These are phyloP conservation scores for Brachionus rubens DNA, from an alignment of 1,140 invertebrate species.

Conservation along the genomic window DNA sequence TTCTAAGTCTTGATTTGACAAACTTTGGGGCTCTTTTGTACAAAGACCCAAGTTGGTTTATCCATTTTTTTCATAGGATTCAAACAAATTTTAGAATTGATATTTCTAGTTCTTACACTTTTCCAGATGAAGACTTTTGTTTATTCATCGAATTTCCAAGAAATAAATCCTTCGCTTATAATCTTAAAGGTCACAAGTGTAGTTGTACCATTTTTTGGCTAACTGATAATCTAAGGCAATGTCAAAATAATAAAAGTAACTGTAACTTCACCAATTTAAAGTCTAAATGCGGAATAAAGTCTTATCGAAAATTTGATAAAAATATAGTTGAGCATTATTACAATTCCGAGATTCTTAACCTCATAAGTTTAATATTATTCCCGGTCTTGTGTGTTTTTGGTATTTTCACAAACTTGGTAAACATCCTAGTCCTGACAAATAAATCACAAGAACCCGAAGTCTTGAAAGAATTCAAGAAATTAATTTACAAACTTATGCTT, in stretches of 20 bases:
- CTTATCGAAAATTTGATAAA: neutral
- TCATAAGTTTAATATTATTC: neutral
- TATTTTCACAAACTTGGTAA: neutral
- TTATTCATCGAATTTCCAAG: neutral
- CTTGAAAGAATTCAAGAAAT: neutral
- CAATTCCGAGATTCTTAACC: neutral
- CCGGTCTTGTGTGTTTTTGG: neutral
- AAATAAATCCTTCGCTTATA: neutral
- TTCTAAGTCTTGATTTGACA: no score
- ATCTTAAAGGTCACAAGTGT: neutral
- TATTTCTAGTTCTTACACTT: neutral
- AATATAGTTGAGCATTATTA: neutral
- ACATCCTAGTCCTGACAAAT: neutral
- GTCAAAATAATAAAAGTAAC: neutral
- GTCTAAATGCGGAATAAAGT: neutral
- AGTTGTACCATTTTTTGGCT: constrained; percentile 13
- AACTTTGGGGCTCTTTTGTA: no score
- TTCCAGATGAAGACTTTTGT: constrained; percentile 1
- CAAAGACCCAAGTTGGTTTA: no score
- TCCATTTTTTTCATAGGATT: no score
- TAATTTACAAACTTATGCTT: neutral
- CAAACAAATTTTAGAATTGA: no score
- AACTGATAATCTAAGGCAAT: neutral
- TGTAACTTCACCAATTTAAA: neutral
- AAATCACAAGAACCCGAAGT: neutral